Evolutionary conservation across 2,888 invertebrate species (phyloP).

Genomic region (Eupithecia tripunctaria): DNA sequence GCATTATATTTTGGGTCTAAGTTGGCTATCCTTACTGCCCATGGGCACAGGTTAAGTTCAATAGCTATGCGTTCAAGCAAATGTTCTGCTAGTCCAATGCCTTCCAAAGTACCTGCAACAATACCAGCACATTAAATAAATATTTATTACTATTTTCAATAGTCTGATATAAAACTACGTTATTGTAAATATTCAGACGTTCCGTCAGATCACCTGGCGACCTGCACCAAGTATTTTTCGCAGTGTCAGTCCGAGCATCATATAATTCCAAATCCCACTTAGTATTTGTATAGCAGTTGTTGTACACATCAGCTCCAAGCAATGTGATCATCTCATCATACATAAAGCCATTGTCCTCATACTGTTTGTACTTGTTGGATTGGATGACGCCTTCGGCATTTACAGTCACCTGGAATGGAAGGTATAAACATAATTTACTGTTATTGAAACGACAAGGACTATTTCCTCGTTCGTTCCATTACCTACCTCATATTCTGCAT

Average conservation of each 20-base stretch:
- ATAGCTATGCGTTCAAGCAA: slow-evolving; percentile 87
- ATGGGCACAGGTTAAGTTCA: slow-evolving; percentile 80
- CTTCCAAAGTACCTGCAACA: slow-evolving; percentile 78
- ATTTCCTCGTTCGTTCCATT: slow-evolving; percentile 52
- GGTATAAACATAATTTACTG: neutral
- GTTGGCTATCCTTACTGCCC: slow-evolving; percentile 82
- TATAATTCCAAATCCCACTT: slow-evolving; percentile 55
- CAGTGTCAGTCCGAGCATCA: slow-evolving; percentile 55
- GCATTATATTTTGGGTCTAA: slow-evolving; percentile 59
- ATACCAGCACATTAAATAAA: neutral
- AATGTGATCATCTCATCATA: slow-evolving; percentile 51
- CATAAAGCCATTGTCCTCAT: slow-evolving; percentile 75
- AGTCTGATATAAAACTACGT: neutral
- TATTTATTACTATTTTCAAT: neutral
- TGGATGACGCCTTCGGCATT: slow-evolving; percentile 77
- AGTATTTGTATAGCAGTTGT: slow-evolving; percentile 55
- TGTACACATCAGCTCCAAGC: slow-evolving; percentile 44
- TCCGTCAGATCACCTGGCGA: slow-evolving; percentile 58
- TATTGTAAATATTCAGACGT: neutral
- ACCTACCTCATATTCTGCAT: slow-evolving; percentile 83
- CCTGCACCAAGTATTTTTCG: slow-evolving; percentile 60
- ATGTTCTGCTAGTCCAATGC: slow-evolving; percentile 80
- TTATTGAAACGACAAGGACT: neutral
- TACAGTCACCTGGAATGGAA: slow-evolving; percentile 37
- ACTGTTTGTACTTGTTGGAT: slow-evolving; percentile 72